phyloP scores from a whole-genome alignment of 2,888 invertebrate species.

The Pristionchus arcanus region DNA sequence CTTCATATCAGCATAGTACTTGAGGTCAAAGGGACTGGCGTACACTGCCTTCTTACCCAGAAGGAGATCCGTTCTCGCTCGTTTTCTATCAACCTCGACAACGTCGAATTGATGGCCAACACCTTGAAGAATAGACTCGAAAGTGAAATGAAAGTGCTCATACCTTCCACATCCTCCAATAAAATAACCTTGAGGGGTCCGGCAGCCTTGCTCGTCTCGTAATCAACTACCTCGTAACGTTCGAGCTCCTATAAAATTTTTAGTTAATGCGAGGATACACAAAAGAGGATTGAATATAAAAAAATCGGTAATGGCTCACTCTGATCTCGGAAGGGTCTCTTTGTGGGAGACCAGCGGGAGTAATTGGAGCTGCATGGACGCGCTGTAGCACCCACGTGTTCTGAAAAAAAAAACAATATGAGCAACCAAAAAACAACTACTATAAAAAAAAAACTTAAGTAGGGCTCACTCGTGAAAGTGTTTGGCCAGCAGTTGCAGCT shows the following conservation, averaged over 20 bases:
- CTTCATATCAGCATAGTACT: constrained; percentile 76
- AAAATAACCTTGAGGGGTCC: constrained; percentile 74
- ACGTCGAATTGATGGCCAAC: constrained; percentile 77
- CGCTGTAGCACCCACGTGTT: constrained; percentile 71
- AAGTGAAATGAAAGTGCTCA: neutral
- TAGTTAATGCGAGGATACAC: neutral
- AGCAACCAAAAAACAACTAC: neutral
- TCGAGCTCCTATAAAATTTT: constrained; percentile 64
- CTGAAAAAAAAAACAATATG: constrained; percentile 56
- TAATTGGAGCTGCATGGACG: constrained; percentile 69
- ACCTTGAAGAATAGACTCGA: constrained; percentile 62
- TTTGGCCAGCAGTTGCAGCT: neutral
- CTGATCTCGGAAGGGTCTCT: constrained; percentile 71
- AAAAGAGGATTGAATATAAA: neutral
- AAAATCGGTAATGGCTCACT: neutral
- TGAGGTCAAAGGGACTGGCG: constrained; percentile 77
- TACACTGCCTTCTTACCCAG: constrained; percentile 73
- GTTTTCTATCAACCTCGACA: constrained; percentile 68
- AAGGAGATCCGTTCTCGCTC: constrained; percentile 71
- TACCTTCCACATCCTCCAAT: constrained; percentile 76
- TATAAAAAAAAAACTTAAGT: neutral
- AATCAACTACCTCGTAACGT: constrained; percentile 65
- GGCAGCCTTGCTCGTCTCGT: constrained; percentile 67
- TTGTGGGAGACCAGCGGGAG: constrained; percentile 69
- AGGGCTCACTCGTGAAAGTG: constrained; percentile 9